Evolutionary conservation across 1,140 invertebrate genomes (phyloP).

Genomic region (Trachelipus rathkii): DNA sequence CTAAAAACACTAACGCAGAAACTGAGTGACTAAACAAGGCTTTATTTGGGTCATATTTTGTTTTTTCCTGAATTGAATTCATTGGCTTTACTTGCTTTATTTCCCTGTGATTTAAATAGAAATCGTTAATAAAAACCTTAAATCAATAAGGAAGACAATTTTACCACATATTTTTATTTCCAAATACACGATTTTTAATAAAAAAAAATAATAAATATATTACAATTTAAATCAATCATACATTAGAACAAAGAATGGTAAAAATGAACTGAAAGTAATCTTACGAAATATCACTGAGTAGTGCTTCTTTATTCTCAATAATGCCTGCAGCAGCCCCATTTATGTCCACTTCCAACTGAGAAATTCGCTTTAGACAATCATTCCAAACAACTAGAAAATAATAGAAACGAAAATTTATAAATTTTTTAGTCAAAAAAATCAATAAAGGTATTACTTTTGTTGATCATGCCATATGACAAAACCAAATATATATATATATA

Average conservation of each 20-base stretch:
- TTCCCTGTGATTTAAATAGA: conserved; percentile 54
- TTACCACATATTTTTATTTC: neutral
- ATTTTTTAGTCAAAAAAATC: no score
- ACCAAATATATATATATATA: conserved; percentile 48
- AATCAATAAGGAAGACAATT: no score
- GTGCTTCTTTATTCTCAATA: conserved; percentile 33
- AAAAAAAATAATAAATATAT: no score
- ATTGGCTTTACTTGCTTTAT: conserved; percentile 60
- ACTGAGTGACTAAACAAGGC: conserved; percentile 69
- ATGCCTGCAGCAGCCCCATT: conserved; percentile 46
- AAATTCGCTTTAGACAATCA: conserved; percentile 48
- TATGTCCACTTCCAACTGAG: conserved; percentile 49
- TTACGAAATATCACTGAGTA: conserved; percentile 50
- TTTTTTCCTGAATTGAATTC: conserved; percentile 52
- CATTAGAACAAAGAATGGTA: conserved; percentile 18
- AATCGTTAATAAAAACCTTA: neutral
- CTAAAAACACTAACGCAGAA: conserved; percentile 67
- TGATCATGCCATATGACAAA: no score
- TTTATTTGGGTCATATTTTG: conserved; percentile 43
- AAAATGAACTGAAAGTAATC: conserved; percentile 55
- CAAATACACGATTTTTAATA: neutral
- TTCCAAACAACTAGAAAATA: conserved; percentile 31
- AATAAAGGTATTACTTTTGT: no score
- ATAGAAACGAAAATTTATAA: no score
- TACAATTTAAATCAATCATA: neutral